phyloP scores from a whole-genome alignment of 2,113 vertebrate genomes.

The Nicator chloris region DNA sequence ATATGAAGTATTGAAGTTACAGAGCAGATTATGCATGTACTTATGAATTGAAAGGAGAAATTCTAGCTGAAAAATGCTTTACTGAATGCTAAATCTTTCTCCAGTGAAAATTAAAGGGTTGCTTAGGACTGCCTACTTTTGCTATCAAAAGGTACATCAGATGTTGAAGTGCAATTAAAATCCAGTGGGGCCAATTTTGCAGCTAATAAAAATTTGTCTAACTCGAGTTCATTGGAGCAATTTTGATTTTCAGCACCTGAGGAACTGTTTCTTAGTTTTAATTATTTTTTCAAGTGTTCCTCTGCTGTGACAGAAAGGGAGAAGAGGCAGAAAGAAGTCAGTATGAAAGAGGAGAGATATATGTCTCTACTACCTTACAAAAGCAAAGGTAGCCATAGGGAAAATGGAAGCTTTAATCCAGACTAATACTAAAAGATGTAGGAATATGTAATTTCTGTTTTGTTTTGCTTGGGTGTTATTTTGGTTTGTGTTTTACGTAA shows the following conservation, averaged over 20 bases:
- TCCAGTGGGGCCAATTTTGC: background rate
- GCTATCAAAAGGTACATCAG: background rate
- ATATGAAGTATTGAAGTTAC: background rate
- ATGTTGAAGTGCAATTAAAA: constrained; percentile 17
- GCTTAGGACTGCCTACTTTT: background rate
- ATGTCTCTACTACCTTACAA: background rate
- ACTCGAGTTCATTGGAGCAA: background rate
- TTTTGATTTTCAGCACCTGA: constrained; percentile 4
- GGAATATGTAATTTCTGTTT: background rate
- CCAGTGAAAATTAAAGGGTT: background rate
- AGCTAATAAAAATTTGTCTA: background rate
- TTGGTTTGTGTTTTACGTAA: background rate
- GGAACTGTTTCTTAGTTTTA: background rate
- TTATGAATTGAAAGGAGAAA: background rate
- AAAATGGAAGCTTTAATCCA: background rate
- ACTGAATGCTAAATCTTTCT: background rate
- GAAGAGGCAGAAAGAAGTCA: background rate
- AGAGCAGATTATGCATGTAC: background rate
- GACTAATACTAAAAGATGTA: background rate
- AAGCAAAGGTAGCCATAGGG: background rate
- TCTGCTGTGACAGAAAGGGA: background rate
- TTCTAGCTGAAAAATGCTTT: background rate
- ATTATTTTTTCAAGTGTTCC: background rate
- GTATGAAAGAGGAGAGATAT: background rate
- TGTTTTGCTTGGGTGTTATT: background rate